phyloP scores from a whole-genome alignment of 2,113 vertebrate species.

The Merops nubicus region DNA sequence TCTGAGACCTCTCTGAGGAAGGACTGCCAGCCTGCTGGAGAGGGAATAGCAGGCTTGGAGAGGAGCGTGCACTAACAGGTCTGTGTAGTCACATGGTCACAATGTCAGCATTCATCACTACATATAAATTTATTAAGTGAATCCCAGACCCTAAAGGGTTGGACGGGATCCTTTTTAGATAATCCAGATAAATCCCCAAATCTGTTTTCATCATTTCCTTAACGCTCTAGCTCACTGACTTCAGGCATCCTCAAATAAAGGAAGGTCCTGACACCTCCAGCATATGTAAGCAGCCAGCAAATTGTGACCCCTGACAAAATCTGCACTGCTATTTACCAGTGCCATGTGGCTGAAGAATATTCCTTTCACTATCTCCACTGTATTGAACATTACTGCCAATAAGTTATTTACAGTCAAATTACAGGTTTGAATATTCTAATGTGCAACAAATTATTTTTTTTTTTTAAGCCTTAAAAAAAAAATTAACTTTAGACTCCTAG shows the following conservation, averaged over 20 bases:
- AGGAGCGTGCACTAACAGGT: not conserved
- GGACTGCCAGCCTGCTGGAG: not conserved
- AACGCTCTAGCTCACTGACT: not conserved
- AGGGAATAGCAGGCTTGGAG: not conserved
- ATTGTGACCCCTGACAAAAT: not conserved
- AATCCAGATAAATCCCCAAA: not conserved
- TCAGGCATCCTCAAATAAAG: not conserved
- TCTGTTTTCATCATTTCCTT: not conserved
- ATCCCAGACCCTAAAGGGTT: not conserved
- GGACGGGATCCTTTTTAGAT: not conserved
- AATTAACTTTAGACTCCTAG: not conserved
- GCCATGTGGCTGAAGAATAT: not conserved
- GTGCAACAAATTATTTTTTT: not conserved
- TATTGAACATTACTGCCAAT: not conserved
- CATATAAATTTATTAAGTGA: not conserved
- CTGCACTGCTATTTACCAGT: not conserved
- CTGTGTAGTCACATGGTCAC: not conserved
- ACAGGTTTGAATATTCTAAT: not conserved
- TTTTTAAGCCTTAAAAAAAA: not conserved
- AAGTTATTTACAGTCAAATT: not conserved
- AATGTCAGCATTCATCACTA: not conserved
- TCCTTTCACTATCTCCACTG: not conserved
- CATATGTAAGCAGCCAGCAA: not conserved
- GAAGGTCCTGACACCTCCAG: not conserved
- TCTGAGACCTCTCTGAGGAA: not conserved